A percentile compares a stretch with the other conserved stretches of the same genome.
Evolutionary conservation across 2,797 vertebrate genomes (phyloP).

Genomic region (Acomys russatus): DNA sequence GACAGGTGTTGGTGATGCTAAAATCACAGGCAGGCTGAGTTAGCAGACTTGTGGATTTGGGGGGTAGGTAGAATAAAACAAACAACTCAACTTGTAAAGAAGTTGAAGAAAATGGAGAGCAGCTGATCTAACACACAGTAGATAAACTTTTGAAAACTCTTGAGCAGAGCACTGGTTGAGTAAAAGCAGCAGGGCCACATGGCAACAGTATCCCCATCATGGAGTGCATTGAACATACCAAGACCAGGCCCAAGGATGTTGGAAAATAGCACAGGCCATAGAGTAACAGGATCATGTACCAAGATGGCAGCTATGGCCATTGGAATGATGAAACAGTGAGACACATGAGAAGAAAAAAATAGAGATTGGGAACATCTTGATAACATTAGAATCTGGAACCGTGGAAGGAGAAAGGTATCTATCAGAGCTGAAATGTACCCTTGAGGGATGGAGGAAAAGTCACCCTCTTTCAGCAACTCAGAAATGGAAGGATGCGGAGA

Average conservation of each 20-base stretch:
- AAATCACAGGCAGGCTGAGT: background rate
- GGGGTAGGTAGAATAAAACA: background rate
- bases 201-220: background rate
- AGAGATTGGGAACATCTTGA: background rate
- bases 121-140: background rate
- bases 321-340: background rate
- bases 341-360: background rate
- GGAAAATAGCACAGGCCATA: background rate
- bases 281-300: background rate
- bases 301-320: background rate
- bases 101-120: background rate
- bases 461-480: conserved; percentile 25
- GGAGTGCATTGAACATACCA: background rate
- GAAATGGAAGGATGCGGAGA: background rate
- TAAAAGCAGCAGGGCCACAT: conserved; percentile 5
- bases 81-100: background rate
- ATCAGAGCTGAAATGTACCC: background rate
- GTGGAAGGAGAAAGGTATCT: background rate
- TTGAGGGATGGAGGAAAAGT: background rate
- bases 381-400: conserved; percentile 36
- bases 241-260: background rate
- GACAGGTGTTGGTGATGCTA: background rate
- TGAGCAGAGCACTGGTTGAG: background rate
- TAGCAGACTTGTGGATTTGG: background rate
- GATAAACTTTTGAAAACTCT: background rate